Conservation (phyloP, 2,888 invertebrate species). For the Ophion costatus region DNA sequence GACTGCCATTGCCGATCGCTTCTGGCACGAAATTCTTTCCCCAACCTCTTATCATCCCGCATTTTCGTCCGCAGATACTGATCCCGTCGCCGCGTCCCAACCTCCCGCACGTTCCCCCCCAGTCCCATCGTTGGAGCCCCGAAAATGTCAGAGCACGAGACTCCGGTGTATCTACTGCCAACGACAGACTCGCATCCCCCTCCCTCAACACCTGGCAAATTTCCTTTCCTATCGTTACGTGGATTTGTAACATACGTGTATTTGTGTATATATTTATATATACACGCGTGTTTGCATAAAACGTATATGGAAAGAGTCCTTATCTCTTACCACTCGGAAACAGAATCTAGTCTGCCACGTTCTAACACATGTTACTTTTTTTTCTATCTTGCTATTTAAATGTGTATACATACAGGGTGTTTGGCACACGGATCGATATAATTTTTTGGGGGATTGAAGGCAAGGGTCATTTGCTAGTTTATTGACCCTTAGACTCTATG, state of each 20-base stretch:
- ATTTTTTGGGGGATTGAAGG: no score
- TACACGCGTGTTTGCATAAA: not conserved
- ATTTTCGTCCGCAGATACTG: slow-evolving; percentile 45
- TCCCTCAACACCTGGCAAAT: not conserved
- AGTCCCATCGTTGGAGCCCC: slow-evolving; percentile 12
- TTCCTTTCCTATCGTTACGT: slow-evolving; percentile 29
- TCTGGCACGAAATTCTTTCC: slow-evolving; percentile 61
- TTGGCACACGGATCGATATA: no score
- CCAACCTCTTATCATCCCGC: slow-evolving; percentile 6
- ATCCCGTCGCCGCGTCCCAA: not conserved
- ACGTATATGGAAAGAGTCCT: slow-evolving; percentile 33
- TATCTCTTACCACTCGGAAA: slow-evolving; percentile 48
- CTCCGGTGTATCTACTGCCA: slow-evolving; percentile 58
- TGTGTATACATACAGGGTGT: not conserved
- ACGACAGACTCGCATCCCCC: slow-evolving; percentile 44
- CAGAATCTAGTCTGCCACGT: slow-evolving; percentile 30
- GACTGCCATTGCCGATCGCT: slow-evolving; percentile 51
- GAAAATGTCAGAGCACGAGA: slow-evolving; percentile 61
- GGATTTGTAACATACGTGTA: not conserved
- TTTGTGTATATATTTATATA: not conserved
- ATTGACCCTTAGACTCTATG: no score
- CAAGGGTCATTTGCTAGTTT: no score
- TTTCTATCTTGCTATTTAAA: not conserved
- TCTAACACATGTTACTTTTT: slow-evolving; percentile 14
- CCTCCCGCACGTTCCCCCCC: not conserved